Percentiles rank a stretch among this genome's conserved stretches.
phyloP scores from a whole-genome alignment of 1,140 invertebrate genomes.

The Drosophila malerkotliana region DNA sequence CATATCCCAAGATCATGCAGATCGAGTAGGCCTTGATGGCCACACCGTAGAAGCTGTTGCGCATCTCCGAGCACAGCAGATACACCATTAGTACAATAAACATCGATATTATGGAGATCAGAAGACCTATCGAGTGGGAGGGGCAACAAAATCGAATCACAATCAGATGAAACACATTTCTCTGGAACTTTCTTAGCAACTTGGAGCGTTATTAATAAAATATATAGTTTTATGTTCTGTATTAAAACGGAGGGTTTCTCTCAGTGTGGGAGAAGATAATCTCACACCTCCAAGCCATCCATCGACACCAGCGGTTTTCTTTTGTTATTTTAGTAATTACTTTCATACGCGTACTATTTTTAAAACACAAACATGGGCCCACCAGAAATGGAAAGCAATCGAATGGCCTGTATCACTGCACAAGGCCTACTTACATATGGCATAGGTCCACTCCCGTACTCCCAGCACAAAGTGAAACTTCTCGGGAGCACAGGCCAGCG shows the following conservation, averaged over 20 bases:
- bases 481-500: constrained; percentile 62
- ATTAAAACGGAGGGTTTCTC: not conserved
- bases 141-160: not conserved
- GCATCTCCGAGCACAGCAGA: constrained; percentile 71
- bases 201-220: no score
- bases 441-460: constrained; percentile 76
- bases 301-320: constrained; percentile 9
- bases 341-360: constrained; percentile 59
- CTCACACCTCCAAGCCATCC: constrained; percentile 20
- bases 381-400: constrained; percentile 6
- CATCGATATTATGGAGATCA: constrained; percentile 77
- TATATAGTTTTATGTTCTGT: not conserved
- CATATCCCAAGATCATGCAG: constrained; percentile 75
- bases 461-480: constrained; percentile 67
- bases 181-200: no score
- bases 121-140: constrained; percentile 48
- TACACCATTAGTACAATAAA: constrained; percentile 73
- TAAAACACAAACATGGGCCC: constrained; percentile 12
- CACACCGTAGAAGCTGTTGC: constrained; percentile 78
- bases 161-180: not conserved
- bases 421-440: constrained; percentile 68
- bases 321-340: constrained; percentile 49
- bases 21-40: constrained; percentile 71
- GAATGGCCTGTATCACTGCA: no score
- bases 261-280: not conserved